A percentile compares a stretch with the other conserved stretches of the same genome.
These are phyloP conservation scores for Physocephala rufipes DNA, from an alignment of 2,888 invertebrate species.

Conservation along the genomic window DNA sequence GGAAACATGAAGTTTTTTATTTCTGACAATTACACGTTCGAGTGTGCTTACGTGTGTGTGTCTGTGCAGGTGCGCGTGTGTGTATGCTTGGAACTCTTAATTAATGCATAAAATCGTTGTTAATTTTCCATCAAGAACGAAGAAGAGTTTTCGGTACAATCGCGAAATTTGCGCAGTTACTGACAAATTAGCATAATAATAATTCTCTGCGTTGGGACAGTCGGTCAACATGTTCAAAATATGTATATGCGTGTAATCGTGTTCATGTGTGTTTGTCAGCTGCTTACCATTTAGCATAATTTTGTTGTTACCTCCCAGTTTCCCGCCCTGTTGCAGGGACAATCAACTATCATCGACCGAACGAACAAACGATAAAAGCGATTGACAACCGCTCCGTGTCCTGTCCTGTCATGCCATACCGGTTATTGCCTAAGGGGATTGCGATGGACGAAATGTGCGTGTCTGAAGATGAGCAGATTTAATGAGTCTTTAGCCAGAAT, in stretches of 20 bases:
- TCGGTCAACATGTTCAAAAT: conserved; percentile 7
- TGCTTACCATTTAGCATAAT: conserved; percentile 16
- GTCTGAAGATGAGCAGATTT: conserved; percentile 37
- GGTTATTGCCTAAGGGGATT: background rate
- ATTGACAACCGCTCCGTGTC: conserved; percentile 28
- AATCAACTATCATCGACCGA: background rate
- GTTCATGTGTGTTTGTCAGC: conserved; percentile 21
- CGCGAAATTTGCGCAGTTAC: conserved; percentile 39
- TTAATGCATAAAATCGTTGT: conserved; percentile 38
- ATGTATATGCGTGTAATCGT: background rate
- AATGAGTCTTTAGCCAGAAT: conserved; percentile 38
- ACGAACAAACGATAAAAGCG: background rate
- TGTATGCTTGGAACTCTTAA: conserved; percentile 34
- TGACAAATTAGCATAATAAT: conserved; percentile 43
- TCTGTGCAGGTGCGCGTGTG: background rate
- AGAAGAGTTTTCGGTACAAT: conserved; percentile 28
- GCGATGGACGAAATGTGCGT: conserved; percentile 35
- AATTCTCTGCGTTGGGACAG: conserved; percentile 14
- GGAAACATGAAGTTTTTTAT: too few species aligned
- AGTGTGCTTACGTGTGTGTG: background rate
- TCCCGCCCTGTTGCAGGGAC: background rate
- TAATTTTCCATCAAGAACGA: background rate
- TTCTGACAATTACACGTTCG: background rate
- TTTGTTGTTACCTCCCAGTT: conserved; percentile 15
- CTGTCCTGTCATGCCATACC: too few species aligned